These are phyloP conservation scores for Nephrotoma flavescens DNA, from an alignment of 2,888 invertebrate species.

Conservation along the genomic window DNA sequence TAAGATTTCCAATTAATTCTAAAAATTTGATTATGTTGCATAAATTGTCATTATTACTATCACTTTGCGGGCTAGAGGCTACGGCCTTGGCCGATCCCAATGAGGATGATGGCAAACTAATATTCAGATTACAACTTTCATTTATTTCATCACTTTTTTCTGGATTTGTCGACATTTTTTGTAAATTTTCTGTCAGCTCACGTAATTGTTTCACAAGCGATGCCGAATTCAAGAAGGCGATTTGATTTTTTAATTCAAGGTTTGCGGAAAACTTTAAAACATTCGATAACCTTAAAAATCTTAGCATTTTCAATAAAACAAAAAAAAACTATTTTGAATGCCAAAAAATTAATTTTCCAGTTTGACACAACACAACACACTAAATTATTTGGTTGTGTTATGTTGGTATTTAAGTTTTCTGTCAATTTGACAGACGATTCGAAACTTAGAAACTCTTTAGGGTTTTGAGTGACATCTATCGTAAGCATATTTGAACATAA, in stretches of 20 bases:
- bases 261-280: neutral
- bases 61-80: neutral
- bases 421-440: neutral
- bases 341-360: neutral
- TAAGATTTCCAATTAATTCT: conserved; percentile 53
- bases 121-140: neutral
- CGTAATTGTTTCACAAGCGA: neutral
- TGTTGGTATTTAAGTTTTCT: neutral
- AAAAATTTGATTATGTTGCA: conserved; percentile 42
- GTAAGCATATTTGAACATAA: neutral
- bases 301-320: conserved; percentile 5
- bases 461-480: neutral
- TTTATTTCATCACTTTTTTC: neutral
- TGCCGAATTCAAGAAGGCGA: neutral
- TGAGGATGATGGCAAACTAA: neutral
- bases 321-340: neutral
- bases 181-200: neutral
- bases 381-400: neutral
- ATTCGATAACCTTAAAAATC: conserved; percentile 5
- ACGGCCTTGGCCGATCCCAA: neutral
- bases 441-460: neutral
- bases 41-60: neutral
- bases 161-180: neutral
- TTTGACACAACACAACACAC: neutral
- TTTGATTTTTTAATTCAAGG: conserved; percentile 3